phyloP scores from a whole-genome alignment of 1,140 invertebrate genomes.

The Aphaenogaster rudis region DNA sequence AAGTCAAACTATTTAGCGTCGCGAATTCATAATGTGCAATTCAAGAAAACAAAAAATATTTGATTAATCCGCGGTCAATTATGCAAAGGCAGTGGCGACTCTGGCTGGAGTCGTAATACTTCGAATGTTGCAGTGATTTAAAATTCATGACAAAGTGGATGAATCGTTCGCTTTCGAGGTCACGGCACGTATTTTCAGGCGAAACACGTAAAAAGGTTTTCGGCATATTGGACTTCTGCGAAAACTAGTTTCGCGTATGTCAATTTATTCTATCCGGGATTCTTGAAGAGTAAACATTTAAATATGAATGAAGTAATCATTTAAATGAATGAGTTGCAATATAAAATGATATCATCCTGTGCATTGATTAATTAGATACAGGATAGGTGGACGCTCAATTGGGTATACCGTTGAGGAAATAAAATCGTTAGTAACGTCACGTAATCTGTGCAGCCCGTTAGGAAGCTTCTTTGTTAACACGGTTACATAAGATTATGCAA shows the following conservation, averaged over 20 bases:
- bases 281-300: neutral
- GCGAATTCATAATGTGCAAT: neutral
- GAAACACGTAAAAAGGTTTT: constrained; percentile 69
- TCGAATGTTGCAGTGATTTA: constrained; percentile 24
- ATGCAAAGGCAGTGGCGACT: neutral
- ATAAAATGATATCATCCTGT: neutral
- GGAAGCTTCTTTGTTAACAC: constrained; percentile 70
- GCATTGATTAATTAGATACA: neutral
- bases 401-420: neutral
- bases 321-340: neutral
- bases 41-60: constrained; percentile 8
- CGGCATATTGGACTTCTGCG: constrained; percentile 23
- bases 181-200: constrained; percentile 24
- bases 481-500: constrained; percentile 75
- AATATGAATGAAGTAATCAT: neutral
- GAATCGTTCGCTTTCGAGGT: constrained; percentile 53
- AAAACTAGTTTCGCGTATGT: constrained; percentile 49
- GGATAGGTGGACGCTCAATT: neutral
- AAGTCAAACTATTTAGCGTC: no score
- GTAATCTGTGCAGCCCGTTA: constrained; percentile 66
- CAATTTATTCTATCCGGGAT: neutral
- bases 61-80: neutral
- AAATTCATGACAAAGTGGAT: constrained; percentile 54
- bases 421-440: constrained; percentile 62
- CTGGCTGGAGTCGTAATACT: constrained; percentile 28